These are phyloP conservation scores for Centropus bengalensis DNA, from an alignment of 2,113 vertebrate genomes.

Conservation along the genomic window DNA sequence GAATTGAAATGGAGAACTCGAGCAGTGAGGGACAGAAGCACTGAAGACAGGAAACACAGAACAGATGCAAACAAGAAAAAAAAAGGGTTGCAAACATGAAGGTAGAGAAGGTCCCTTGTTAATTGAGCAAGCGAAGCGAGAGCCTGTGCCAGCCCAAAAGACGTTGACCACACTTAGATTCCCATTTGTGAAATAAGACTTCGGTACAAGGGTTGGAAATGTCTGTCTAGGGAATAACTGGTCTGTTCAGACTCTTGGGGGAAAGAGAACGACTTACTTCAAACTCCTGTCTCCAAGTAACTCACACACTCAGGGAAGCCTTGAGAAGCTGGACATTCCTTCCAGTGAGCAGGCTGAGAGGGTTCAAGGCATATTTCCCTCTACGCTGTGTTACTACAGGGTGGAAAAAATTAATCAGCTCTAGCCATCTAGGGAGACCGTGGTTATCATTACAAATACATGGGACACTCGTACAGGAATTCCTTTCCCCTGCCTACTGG, in stretches of 20 bases:
- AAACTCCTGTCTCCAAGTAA: slow-evolving; percentile 4
- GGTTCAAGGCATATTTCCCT: slow-evolving; percentile 44
- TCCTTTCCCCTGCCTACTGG: not conserved
- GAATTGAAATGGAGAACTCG: not conserved
- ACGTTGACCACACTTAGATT: not conserved
- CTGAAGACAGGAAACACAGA: not conserved
- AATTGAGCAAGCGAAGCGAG: not conserved
- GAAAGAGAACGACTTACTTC: slow-evolving; percentile 21
- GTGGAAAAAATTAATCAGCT: slow-evolving; percentile 37
- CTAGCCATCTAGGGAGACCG: slow-evolving; percentile 30
- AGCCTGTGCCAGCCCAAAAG: not conserved
- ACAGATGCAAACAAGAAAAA: not conserved
- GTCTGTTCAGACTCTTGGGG: not conserved
- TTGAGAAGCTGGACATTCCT: slow-evolving; percentile 52
- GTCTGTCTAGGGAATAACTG: not conserved
- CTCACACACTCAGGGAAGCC: not conserved
- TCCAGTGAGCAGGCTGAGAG: not conserved
- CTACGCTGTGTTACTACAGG: not conserved
- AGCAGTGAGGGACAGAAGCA: not conserved
- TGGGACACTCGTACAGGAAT: slow-evolving; percentile 18
- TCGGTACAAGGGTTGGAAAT: not conserved
- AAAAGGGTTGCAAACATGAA: not conserved
- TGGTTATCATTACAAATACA: slow-evolving; percentile 32
- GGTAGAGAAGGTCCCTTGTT: not conserved
- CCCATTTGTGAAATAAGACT: not conserved